Evolutionary conservation across 2,888 invertebrate genomes (phyloP), one percentile per base, ranked within the genome.

Genomic region (Lasiommata megera): DNA sequence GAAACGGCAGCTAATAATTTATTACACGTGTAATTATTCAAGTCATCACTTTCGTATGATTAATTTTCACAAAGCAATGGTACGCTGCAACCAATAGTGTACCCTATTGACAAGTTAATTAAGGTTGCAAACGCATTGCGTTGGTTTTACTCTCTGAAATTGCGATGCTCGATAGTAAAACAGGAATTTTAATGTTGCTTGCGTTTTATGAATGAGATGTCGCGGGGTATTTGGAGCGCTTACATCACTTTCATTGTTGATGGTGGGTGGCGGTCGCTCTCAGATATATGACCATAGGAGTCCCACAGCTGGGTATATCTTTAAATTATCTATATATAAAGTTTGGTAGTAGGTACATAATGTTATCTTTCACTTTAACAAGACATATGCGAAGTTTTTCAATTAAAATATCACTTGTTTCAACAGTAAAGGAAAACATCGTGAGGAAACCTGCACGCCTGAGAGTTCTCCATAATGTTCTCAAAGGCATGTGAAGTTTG

Each of bases 171-270:
- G 29, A 50, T 38, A 50, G 28, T 37, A 50, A 48, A 36, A 12
- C 12, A 38, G 18, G 50, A 51, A 51, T 51, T 37, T 51, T 38
- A 38, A 28, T 7, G n/a, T 51, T 28, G 50, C 50, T 37, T 51
- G 50, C 38, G 28, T 6, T 28, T 51, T 16, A 28, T 51, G 50
- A 51, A 38, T 28, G 38, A 51, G 38, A 51, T 51, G 18, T 23
- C 5, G 12, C 18, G 11, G 6, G 17, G 6, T 16, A 31, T 31
- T 46, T 16, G 2, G 29, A 46, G 31, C 16, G 14, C 14, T 46
- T 16, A 46, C 6, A 29, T 46, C 29, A 46, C 2, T 46, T 6
- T 9, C 31, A 31, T 31, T 31, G 7, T 31, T 7, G 8, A 28
- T 28, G 28, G 5, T 6, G 7, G 28, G 28, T 3, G 28, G 28